These are phyloP conservation scores for Herpetotheres cachinnans DNA, from an alignment of 2,113 vertebrate genomes.

Conservation along the genomic window DNA sequence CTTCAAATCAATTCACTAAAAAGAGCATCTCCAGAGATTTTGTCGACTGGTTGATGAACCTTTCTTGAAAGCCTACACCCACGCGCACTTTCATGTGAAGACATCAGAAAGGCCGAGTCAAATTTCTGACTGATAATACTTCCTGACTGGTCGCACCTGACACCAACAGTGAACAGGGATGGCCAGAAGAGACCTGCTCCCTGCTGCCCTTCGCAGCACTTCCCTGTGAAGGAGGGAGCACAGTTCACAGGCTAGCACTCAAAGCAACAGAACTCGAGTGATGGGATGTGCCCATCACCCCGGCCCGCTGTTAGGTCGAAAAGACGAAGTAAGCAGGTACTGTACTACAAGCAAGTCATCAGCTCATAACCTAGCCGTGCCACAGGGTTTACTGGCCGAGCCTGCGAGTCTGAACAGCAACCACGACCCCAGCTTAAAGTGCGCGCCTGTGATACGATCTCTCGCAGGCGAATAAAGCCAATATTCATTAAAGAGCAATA, in stretches of 20 bases:
- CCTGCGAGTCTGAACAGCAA: fast-evolving
- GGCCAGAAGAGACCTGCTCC: background rate
- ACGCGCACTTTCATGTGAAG: background rate
- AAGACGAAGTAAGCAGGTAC: background rate
- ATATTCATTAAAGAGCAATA: constrained; percentile 71
- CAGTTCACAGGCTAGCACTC: background rate
- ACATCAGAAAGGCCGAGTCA: background rate
- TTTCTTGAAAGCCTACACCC: background rate
- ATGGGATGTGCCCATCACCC: background rate
- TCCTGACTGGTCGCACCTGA: background rate
- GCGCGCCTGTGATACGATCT: constrained; percentile 12
- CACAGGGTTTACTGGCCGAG: background rate
- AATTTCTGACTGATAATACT: background rate
- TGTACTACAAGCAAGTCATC: background rate
- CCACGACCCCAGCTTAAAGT: background rate
- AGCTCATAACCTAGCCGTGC: fast-evolving
- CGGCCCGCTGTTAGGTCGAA: too few species aligned
- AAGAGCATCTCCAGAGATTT: background rate
- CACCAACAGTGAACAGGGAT: background rate
- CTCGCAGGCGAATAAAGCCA: background rate
- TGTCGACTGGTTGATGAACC: background rate
- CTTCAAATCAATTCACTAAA: background rate
- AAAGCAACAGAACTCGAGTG: background rate
- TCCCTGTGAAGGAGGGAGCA: fast-evolving
- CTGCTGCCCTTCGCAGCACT: background rate